Percentiles rank a stretch among this genome's conserved stretches.
These are phyloP conservation scores for Suillia variegata DNA, from an alignment of 2,888 invertebrate species.

Conservation along the genomic window DNA sequence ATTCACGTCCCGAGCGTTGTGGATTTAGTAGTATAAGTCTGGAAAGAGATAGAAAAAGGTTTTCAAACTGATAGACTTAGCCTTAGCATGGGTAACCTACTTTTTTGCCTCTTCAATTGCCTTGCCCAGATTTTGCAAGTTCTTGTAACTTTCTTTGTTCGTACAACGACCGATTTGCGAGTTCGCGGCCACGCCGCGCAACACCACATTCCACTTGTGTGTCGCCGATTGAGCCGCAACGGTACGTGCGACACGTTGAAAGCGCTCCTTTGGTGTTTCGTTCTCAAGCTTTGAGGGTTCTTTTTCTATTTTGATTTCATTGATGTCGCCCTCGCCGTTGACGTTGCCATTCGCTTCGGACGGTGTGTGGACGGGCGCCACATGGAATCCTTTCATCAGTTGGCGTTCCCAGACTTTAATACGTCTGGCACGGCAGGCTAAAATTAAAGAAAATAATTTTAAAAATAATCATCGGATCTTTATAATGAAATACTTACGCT, in stretches of 20 bases:
- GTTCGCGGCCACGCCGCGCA: conserved; percentile 66
- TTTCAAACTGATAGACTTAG: neutral
- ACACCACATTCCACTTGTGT: conserved; percentile 77
- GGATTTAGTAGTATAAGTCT: conserved; percentile 60
- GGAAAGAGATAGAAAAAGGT: neutral
- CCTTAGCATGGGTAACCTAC: no score
- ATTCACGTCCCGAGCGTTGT: conserved; percentile 63
- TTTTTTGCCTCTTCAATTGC: conserved; percentile 76
- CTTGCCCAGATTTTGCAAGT: conserved; percentile 75
- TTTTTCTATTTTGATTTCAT: conserved; percentile 51
- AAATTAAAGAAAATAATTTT: neutral
- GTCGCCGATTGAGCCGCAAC: conserved; percentile 73
- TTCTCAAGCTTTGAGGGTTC: conserved; percentile 42
- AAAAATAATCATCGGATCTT: neutral
- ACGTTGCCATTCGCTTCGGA: conserved; percentile 64
- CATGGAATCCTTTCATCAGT: conserved; percentile 86
- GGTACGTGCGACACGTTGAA: conserved; percentile 75
- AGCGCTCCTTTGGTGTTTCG: conserved; percentile 67
- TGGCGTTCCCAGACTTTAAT: conserved; percentile 87
- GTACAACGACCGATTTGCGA: conserved; percentile 82
- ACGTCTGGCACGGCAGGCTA: conserved; percentile 75
- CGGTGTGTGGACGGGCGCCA: conserved; percentile 70
- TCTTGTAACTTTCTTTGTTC: conserved; percentile 72
- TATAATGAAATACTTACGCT: conserved; percentile 64
- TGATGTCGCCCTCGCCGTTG: conserved; percentile 51